Base-by-base conservation (phyloP, 2,888 invertebrate species). In the Orchesella flavescens region DNA sequence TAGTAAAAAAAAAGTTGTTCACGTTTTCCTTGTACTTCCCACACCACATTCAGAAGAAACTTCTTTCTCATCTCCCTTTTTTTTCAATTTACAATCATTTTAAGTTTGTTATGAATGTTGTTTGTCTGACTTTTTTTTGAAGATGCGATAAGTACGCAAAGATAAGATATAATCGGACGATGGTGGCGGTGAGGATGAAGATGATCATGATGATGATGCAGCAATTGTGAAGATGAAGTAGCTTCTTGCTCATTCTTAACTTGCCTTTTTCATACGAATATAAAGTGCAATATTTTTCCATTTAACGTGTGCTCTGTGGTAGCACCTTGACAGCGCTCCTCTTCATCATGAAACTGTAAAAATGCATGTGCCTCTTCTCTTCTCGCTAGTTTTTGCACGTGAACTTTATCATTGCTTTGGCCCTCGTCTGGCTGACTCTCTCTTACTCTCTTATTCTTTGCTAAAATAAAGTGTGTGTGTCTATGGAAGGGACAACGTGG, bases 181-280 rank as follows among this genome's bases (percentile, higher is more conserved):
- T 49, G 49, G 24, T 24, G 61, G 10, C n/a, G 24, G 61, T 7
- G 24, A 61, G 1, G 61, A 61, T 61, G 61, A 61, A 24, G 24
- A 61, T 61, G 61, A n/a, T n/a, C n/a, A n/a, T 15, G 61, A 61
- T 61, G 61, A 61, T 61, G 24, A 61, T 61, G 61, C 61, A 61
- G 61, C 23, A 24, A 61, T 61, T 61, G 61, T 23, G 24, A 61
- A 61, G 61, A 61, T 61, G 23, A 61, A 61, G 61, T 17, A 24
- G 61, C 24, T 61, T 12, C 57, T 10, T 61, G 13, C 57, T 19
- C 57, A 10, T 57, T 57, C 17, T 2, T 24, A n/a, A 57, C 10
- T 57, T 57, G 15, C 10, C 57, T 57, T 19, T 19, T 19, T 57
- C 24, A 63, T 23, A 24, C 15, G 17, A 24, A 23, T 34, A 19